Percentiles rank a stretch among this genome's conserved stretches.
Evolutionary conservation across 1,140 invertebrate species (phyloP).

Genomic region (Lepidurus packardi): DNA sequence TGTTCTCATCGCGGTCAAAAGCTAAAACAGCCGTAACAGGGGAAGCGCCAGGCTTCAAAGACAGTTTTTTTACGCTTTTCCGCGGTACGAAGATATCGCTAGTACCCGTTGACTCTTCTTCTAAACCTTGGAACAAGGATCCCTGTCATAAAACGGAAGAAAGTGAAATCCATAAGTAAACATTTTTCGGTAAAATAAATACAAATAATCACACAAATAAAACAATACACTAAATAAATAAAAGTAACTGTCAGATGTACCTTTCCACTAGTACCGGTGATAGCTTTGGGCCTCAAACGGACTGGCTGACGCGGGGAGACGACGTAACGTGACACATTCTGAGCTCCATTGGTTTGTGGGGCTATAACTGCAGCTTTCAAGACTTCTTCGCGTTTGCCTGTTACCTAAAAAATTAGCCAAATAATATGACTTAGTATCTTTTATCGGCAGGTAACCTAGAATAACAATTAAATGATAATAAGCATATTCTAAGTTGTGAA

Average conservation of each 20-base stretch:
- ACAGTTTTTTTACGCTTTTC: conserved; percentile 52
- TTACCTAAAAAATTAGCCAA: conserved; percentile 42
- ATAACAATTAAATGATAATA: conserved; percentile 9
- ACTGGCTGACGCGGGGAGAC: conserved; percentile 54
- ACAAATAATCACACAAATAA: neutral
- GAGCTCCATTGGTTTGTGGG: conserved; percentile 54
- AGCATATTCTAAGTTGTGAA: neutral
- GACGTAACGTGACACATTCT: conserved; percentile 54
- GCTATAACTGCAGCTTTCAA: conserved; percentile 66
- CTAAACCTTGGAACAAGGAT: conserved; percentile 39
- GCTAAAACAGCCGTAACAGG: conserved; percentile 28
- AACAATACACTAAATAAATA: conserved; percentile 24
- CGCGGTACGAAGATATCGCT: conserved; percentile 49
- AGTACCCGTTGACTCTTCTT: conserved; percentile 43
- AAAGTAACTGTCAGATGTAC: conserved; percentile 48
- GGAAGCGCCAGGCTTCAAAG: conserved; percentile 42
- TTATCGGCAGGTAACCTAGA: neutral
- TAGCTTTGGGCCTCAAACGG: conserved; percentile 57
- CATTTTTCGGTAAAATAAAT: conserved; percentile 50
- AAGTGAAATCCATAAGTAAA: conserved; percentile 18
- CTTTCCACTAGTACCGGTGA: conserved; percentile 43
- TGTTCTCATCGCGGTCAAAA: neutral
- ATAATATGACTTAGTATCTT: no score
- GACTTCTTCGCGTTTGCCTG: conserved; percentile 59
- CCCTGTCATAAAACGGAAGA: conserved; percentile 27